Base-by-base conservation (phyloP, 2,113 vertebrate genomes). In the Tor tambroides region DNA sequence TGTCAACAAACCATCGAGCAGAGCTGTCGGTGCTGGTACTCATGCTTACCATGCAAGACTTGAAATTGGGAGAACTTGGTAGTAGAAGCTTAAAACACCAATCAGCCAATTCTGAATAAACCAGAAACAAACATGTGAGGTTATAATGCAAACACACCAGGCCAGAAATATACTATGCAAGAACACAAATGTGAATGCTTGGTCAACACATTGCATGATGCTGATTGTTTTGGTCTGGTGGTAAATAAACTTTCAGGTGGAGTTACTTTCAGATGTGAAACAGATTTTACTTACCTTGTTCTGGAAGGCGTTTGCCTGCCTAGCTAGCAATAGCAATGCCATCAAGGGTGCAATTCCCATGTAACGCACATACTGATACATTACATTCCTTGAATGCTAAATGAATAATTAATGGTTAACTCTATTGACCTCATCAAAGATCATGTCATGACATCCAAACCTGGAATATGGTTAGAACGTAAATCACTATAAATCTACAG, bases 391-490 rank as follows among this genome's bases (percentile, higher is more conserved):
- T 77, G 74, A 51, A 77, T 77, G n/a, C 41, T 51, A 46, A 77
- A 51, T 77, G 71, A 56, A 17, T 59, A 72, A 72, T 35, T 26
- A 19, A 38, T 19, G 30, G 65, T 35, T 54, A 23, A 43, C 65
- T 43, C 6, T 38, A 17, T 4, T 11, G 19, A 82, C 56, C 59
- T 3, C 6, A 23, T 59, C 83, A 85, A 41, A 76, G 30, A 51
- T 75, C 76, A 41, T 80, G 61, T 38, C 69, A 72, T 26, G 74
- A 41, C 54, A 80, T 74, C n/a, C 81, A 59, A 80, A 65, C 80
- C 41, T 72, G 63, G 71, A 65, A 71, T 77, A 30, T 21, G 41
- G 74, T 65, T 46, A 41, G 4, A 75, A 69, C 32, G 30, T 12
- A 2, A 38, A 71, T 71, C 32, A 71, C 4, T 71, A 38, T 11